Evolutionary conservation across 2,888 invertebrate species (phyloP), one percentile per base, ranked within the genome.

Genomic region (Drosophila tanythrix): DNA sequence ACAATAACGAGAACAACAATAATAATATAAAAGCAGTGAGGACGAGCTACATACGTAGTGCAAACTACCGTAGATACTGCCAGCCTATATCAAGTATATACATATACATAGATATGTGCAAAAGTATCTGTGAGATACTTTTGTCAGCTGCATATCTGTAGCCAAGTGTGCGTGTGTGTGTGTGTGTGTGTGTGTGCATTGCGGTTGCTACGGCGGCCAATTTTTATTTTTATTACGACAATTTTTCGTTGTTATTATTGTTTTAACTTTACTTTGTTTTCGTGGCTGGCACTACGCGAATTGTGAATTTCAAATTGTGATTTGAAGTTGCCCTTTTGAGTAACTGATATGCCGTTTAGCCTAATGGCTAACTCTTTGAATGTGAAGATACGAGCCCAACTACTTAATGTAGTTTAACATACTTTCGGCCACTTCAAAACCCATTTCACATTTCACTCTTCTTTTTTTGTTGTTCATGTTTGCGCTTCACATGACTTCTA

Each of bases 101-200:
- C 29, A 15, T 6, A 13, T 38, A 13, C 46, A 15, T 15, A 25
- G 46, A 25, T 8, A 46, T 46, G 8, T 46, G 46, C 15, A 8
- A 13, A 66, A 57, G 81, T 77, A 86, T 86, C 84, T 86, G 89
- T 88, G 89, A 87, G 89, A 86, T 86, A 88, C 85, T 80, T 75
- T 76, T 76, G 83, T 82, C 72, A 72, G 74, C 75, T 78, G 70
- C 77, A 74, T 69, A 76, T 68, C 38, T 75, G 67, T 74, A 21
- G 46, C 21, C 46, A 56, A 21, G 31, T n/a, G 36, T 55, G 55
- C 38, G 53, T 68, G 64, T 53, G 15, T 64, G 33, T 51, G 21
- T n/a, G n/a, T n/a, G n/a, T 70, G 64, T 59, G 31, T 51, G 48
- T 63, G 67, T 74, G 63, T 70, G 70, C 66, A 70, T 79, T 84